A percentile compares a stretch with the other conserved stretches of the same genome.
phyloP scores from a whole-genome alignment of 2,113 vertebrate species.

The Murina feae region DNA sequence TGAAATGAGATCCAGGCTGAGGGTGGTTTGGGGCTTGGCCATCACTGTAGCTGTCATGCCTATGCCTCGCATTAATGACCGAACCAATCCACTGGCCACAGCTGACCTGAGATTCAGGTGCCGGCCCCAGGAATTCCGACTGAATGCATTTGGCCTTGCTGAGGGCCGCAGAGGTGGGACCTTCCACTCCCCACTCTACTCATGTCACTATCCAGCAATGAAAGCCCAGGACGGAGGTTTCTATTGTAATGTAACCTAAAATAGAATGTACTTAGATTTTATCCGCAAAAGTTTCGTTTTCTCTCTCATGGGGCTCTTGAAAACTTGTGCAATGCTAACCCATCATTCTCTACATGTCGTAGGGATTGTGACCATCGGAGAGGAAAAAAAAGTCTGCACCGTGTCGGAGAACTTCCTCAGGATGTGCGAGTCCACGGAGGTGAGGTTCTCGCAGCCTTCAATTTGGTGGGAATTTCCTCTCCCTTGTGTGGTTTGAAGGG shows the following conservation, averaged over 20 bases:
- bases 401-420: constrained; percentile 93
- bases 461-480: constrained; percentile 25
- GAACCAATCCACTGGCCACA: neutral
- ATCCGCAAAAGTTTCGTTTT: neutral
- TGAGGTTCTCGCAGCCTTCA: constrained; percentile 69
- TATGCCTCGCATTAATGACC: neutral
- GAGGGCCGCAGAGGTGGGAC: neutral
- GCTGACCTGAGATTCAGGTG: neutral
- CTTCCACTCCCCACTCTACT: neutral
- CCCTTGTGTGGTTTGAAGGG: neutral
- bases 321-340: neutral
- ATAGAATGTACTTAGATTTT: neutral
- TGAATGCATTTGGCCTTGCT: neutral
- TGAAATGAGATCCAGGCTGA: neutral
- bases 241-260: neutral
- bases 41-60: neutral
- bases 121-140: neutral
- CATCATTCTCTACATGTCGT: constrained; percentile 57
- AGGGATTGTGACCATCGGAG: constrained; percentile 94
- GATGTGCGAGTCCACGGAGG: constrained; percentile 97
- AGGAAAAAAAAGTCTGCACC: constrained; percentile 93
- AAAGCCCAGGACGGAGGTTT: neutral
- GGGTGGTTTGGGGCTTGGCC: neutral
- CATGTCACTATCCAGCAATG: neutral
- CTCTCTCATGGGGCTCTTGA: neutral